These are phyloP conservation scores for Pelvicachromis taeniatus DNA, from an alignment of 2,113 vertebrate genomes.

Conservation along the genomic window DNA sequence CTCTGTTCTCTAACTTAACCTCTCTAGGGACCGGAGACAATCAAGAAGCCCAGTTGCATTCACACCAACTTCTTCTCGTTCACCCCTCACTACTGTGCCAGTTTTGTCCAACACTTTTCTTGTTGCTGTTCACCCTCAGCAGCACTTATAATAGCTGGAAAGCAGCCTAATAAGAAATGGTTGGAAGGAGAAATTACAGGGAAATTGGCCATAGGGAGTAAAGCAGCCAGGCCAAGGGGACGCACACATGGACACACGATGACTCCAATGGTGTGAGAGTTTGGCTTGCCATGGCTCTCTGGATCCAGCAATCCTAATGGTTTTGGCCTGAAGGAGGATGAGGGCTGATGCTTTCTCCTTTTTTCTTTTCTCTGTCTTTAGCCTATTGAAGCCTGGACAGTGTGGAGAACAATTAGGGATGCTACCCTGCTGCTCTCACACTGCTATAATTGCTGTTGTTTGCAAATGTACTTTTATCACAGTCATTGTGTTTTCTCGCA, in stretches of 20 bases:
- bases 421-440: not conserved
- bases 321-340: not conserved
- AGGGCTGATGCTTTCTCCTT: not conserved
- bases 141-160: not conserved
- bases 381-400: not conserved
- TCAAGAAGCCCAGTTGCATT: not conserved
- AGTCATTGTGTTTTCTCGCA: not conserved
- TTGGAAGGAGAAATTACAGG: constrained; percentile 2
- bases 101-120: not conserved
- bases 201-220: not conserved
- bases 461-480: not conserved
- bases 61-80: not conserved
- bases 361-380: not conserved
- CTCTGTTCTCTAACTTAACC: not conserved
- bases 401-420: not conserved
- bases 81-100: not conserved
- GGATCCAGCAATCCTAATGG: constrained; percentile 10
- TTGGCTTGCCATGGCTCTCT: not conserved
- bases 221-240: not conserved
- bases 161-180: not conserved
- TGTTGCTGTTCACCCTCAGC: not conserved
- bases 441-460: not conserved
- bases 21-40: not conserved
- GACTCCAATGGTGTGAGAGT: not conserved
- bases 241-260: not conserved